Conservation (phyloP, 1,140 invertebrate genomes). For the Portunus trituberculatus region DNA sequence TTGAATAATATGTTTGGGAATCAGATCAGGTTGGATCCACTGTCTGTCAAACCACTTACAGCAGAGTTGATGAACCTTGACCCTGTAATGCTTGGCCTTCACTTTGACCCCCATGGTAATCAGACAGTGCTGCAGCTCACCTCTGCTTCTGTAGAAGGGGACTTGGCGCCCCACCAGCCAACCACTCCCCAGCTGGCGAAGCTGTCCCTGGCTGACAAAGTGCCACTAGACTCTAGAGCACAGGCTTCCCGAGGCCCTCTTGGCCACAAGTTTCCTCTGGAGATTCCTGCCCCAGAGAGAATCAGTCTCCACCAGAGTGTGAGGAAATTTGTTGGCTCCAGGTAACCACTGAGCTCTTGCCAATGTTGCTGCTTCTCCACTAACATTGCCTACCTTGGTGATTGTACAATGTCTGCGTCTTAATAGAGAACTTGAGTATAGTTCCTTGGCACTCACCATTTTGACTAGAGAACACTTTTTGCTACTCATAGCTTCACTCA, state of each 20-base stretch:
- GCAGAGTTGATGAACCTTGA: constrained; percentile 70
- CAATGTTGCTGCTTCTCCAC: constrained; percentile 74
- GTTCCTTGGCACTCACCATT: constrained; percentile 8
- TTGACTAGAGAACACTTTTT: constrained; percentile 23
- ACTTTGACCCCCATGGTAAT: constrained; percentile 77
- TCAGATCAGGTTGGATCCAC: constrained; percentile 65
- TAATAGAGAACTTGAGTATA: constrained; percentile 28
- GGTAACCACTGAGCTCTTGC: constrained; percentile 74
- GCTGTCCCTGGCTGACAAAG: constrained; percentile 65
- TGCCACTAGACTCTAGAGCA: constrained; percentile 59
- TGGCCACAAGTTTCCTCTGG: constrained; percentile 67
- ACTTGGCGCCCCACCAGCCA: constrained; percentile 38
- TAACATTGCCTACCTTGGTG: constrained; percentile 68
- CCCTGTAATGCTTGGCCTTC: constrained; percentile 76
- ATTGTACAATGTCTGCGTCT: constrained; percentile 49
- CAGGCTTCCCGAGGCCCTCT: constrained; percentile 63
- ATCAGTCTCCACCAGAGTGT: constrained; percentile 61
- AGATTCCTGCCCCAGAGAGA: constrained; percentile 65
- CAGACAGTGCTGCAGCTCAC: constrained; percentile 76
- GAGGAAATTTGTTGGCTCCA: constrained; percentile 68
- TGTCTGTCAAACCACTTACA: constrained; percentile 57
- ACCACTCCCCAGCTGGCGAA: constrained; percentile 49
- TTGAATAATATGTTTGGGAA: constrained; percentile 66
- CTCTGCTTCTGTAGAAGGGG: constrained; percentile 69
- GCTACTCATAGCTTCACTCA: neutral